Conservation (phyloP, 2,113 vertebrate species). For the Garra rufa region DNA sequence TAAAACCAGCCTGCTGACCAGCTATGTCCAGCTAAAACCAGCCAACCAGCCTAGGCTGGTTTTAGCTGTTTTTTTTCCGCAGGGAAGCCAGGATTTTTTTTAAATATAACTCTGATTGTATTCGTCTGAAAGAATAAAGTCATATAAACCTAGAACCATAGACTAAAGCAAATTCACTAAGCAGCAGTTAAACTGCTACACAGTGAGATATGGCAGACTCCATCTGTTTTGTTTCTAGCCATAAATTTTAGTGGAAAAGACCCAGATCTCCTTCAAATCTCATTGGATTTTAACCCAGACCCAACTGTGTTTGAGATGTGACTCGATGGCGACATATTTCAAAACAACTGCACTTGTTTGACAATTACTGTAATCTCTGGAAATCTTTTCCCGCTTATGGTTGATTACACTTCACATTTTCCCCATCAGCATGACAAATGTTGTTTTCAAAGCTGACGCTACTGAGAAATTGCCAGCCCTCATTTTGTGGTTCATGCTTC, state of each 20-base stretch:
- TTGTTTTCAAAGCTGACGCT: conserved; percentile 47
- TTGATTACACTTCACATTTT: conserved; percentile 45
- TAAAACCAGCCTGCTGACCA: too few relatives aligned
- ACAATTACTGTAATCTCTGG: conserved; percentile 50
- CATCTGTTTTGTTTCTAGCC: conserved; percentile 42
- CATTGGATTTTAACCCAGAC: conserved; percentile 35
- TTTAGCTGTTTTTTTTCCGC: too few relatives aligned
- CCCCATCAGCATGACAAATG: conserved; percentile 48
- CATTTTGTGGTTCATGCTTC: conserved; percentile 42
- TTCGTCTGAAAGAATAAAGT: too few relatives aligned
- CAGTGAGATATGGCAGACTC: background rate
- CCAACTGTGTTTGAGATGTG: conserved; percentile 38
- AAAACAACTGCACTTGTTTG: conserved; percentile 45
- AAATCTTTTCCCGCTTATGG: conserved; percentile 39
- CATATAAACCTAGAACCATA: background rate
- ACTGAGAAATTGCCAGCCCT: conserved; percentile 39
- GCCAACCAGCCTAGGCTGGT: too few relatives aligned
- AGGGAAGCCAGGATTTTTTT: too few relatives aligned
- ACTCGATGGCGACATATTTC: conserved; percentile 48
- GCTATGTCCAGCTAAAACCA: too few relatives aligned
- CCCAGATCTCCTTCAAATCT: conserved; percentile 33
- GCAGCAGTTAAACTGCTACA: background rate
- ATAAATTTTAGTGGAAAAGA: conserved; percentile 40
- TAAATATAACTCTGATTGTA: too few relatives aligned
- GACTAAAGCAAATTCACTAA: background rate